A percentile compares a stretch with the other conserved stretches of the same genome.
Conservation (phyloP, 2,888 invertebrate genomes). For the Caenorhabditis angaria region DNA sequence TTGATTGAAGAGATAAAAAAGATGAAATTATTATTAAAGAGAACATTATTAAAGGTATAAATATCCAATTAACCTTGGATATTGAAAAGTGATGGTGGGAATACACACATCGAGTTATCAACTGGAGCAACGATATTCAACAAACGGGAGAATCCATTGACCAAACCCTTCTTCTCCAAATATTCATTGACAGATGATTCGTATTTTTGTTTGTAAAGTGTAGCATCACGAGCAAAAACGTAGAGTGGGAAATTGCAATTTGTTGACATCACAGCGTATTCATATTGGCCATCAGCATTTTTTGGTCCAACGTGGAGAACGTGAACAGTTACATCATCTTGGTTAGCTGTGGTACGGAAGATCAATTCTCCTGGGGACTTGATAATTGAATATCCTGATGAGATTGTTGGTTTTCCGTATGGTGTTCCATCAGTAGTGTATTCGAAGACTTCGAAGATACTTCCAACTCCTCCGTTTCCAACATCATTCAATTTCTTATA, state of each 20-base stretch:
- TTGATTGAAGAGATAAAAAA: slow-evolving; percentile 13
- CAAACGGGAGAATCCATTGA: slow-evolving; percentile 70
- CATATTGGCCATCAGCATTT: slow-evolving; percentile 67
- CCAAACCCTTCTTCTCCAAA: slow-evolving; percentile 68
- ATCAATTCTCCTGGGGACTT: slow-evolving; percentile 71
- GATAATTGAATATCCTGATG: slow-evolving; percentile 71
- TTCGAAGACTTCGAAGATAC: slow-evolving; percentile 72
- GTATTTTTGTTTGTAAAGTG: slow-evolving; percentile 71
- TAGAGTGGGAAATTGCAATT: slow-evolving; percentile 73
- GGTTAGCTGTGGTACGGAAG: slow-evolving; percentile 70
- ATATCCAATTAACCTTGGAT: slow-evolving; percentile 52
- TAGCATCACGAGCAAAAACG: slow-evolving; percentile 72
- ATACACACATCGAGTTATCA: slow-evolving; percentile 71
- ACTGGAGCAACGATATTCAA: slow-evolving; percentile 71
- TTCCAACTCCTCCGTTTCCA: slow-evolving; percentile 62
- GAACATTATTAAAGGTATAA: slow-evolving; percentile 6
- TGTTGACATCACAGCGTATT: slow-evolving; percentile 71
- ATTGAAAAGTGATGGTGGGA: slow-evolving; percentile 72
- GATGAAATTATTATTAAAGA: slow-evolving; percentile 13
- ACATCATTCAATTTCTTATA: slow-evolving; percentile 71
- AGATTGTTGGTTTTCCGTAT: slow-evolving; percentile 71
- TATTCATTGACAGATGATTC: slow-evolving; percentile 64
- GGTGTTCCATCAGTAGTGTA: slow-evolving; percentile 73
- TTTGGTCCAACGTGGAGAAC: slow-evolving; percentile 69
- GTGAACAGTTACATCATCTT: slow-evolving; percentile 72